phyloP scores from a whole-genome alignment of 2,888 invertebrate genomes.

The Agrochola circellaris region DNA sequence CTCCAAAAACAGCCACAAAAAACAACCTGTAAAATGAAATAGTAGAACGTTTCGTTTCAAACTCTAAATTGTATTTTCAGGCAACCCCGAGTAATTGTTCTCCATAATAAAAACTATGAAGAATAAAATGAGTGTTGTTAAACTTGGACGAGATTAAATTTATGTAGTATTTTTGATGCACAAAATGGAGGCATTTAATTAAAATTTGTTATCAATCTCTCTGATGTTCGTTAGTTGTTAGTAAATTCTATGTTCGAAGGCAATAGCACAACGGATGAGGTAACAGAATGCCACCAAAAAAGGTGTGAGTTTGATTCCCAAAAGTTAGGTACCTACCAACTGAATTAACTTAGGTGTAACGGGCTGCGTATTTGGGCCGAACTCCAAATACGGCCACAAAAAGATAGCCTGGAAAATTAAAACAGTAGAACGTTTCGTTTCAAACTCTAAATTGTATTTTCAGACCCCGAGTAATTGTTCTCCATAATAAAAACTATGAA shows the following conservation, averaged over 20 bases:
- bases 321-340: no score
- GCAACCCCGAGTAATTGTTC: conserved; percentile 9
- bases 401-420: conserved; percentile 1
- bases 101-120: conserved; percentile 29
- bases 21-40: background rate
- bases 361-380: background rate
- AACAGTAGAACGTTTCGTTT: conserved; percentile 1
- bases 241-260: no score
- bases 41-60: background rate
- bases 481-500: conserved; percentile 29
- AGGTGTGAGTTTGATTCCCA: no score
- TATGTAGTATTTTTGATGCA: conserved; percentile 16
- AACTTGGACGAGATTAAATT: background rate
- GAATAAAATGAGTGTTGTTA: conserved; percentile 26
- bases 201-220: background rate
- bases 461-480: conserved; percentile 11
- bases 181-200: background rate
- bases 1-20: background rate
- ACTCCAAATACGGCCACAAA: background rate
- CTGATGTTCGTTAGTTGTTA: background rate
- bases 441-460: conserved; percentile 38
- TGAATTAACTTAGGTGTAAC: no score
- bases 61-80: conserved; percentile 36
- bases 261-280: no score
- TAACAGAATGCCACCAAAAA: no score